Evolutionary conservation across 2,888 invertebrate genomes (phyloP).

Genomic region (Lasioglossum lativentre): DNA sequence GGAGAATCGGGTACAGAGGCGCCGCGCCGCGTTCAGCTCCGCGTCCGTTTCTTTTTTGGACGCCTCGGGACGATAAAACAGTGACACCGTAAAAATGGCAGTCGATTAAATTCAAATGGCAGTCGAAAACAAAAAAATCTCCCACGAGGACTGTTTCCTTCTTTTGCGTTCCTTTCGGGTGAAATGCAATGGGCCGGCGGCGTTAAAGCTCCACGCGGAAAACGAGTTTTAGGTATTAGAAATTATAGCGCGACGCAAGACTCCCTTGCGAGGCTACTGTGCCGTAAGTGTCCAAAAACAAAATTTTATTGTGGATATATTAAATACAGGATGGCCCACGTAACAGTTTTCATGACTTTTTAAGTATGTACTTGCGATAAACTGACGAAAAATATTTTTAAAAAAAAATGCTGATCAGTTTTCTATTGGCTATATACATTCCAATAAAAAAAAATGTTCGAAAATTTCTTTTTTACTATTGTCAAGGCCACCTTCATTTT

Average conservation of each 20-base stretch:
- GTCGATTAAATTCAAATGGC: constrained; percentile 26
- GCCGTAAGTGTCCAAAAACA: not conserved
- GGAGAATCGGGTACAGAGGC: constrained; percentile 69
- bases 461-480: too few species aligned
- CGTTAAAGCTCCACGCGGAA: not conserved
- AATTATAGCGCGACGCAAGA: not conserved
- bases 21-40: constrained; percentile 47
- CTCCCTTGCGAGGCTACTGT: too few species aligned
- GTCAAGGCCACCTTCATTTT: too few species aligned
- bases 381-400: too few species aligned
- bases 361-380: too few species aligned
- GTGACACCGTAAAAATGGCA: constrained; percentile 24
- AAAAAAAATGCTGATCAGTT: too few species aligned
- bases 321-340: too few species aligned
- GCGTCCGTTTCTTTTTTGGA: constrained; percentile 30
- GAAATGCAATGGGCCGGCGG: not conserved
- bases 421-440: too few species aligned
- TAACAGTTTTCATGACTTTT: too few species aligned
- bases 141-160: not conserved
- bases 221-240: not conserved
- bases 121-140: constrained; percentile 1
- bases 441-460: too few species aligned
- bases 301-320: not conserved
- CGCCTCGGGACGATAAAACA: constrained; percentile 22
- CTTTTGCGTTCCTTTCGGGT: not conserved